Percentiles rank a stretch among this genome's conserved stretches.
phyloP scores from a whole-genome alignment of 2,797 vertebrate species.

The Semaprochilodus insignis region DNA sequence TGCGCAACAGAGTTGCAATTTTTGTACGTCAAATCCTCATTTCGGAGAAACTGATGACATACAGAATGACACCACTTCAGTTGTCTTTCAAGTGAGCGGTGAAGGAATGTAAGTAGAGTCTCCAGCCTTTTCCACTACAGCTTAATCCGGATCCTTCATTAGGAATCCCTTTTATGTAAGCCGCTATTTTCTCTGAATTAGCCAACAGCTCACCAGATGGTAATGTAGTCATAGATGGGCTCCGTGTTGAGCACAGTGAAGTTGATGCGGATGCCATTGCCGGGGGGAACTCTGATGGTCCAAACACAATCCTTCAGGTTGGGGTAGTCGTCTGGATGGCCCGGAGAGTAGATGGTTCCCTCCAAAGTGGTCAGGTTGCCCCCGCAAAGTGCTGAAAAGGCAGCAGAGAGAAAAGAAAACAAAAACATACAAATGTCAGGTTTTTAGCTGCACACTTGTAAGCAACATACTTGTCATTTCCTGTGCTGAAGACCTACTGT shows the following conservation, averaged over 20 bases:
- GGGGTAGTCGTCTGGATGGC: constrained; percentile 96
- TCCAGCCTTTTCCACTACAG: no score
- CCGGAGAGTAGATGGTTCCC: constrained; percentile 96
- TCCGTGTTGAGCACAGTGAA: constrained; percentile 97
- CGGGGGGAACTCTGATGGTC: constrained; percentile 92
- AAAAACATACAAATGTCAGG: constrained; percentile 13
- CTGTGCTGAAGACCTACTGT: constrained; percentile 13
- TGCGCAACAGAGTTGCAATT: no score
- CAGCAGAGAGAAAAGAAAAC: constrained; percentile 12
- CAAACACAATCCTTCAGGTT: constrained; percentile 98
- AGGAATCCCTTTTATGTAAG: no score
- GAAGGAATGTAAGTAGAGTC: no score
- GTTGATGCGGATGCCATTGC: constrained; percentile 95
- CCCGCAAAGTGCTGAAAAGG: constrained; percentile 89
- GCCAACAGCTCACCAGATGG: constrained; percentile 86
- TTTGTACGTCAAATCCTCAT: no score
- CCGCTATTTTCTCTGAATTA: not conserved
- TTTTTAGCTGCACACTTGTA: not conserved
- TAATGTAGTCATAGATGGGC: constrained; percentile 98
- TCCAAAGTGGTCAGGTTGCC: constrained; percentile 96
- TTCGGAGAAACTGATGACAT: no score
- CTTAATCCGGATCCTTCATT: no score
- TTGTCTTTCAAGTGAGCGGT: no score
- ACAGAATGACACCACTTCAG: no score
- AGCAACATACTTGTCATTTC: not conserved